Conservation (phyloP, 2,888 invertebrate species). For the Caenorhabditis macrosperma region DNA sequence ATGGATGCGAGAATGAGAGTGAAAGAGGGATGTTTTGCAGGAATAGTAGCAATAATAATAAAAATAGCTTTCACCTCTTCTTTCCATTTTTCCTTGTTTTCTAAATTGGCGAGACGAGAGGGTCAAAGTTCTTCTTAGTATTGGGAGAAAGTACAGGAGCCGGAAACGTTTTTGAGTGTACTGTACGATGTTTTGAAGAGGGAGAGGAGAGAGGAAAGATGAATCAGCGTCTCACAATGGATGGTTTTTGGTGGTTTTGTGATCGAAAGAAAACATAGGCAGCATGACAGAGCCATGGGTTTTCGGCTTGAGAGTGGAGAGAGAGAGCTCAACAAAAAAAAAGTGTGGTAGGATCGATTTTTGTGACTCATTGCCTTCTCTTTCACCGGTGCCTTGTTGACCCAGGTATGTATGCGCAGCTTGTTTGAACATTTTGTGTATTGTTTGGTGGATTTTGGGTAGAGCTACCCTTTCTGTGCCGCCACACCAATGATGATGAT, state of each 20-base stretch:
- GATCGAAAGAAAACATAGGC: not conserved
- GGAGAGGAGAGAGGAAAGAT: too few species aligned
- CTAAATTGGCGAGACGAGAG: not conserved
- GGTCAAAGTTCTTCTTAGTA: not conserved
- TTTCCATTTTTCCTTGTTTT: not conserved
- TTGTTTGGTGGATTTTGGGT: conserved; percentile 45
- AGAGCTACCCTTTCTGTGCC: not conserved
- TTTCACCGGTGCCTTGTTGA: conserved; percentile 26
- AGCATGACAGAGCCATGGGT: too few species aligned
- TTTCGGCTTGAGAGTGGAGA: too few species aligned
- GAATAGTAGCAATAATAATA: too few species aligned
- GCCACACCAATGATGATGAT: conserved; percentile 10
- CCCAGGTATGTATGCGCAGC: conserved; percentile 49
- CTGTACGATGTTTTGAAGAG: not conserved
- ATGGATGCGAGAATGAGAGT: not conserved
- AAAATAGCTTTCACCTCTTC: not conserved
- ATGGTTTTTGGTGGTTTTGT: too few species aligned
- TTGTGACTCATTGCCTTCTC: conserved; percentile 46
- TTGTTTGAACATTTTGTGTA: conserved; percentile 59
- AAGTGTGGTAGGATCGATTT: conserved; percentile 41
- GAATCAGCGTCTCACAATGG: too few species aligned
- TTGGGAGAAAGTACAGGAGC: too few species aligned
- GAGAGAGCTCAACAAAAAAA: too few species aligned
- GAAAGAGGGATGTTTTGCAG: not conserved
- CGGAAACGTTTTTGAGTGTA: too few species aligned